Percentiles rank a stretch among this genome's conserved stretches.
Evolutionary conservation across 2,797 vertebrate species (phyloP).

Genomic region (Chloroceryle inda): DNA sequence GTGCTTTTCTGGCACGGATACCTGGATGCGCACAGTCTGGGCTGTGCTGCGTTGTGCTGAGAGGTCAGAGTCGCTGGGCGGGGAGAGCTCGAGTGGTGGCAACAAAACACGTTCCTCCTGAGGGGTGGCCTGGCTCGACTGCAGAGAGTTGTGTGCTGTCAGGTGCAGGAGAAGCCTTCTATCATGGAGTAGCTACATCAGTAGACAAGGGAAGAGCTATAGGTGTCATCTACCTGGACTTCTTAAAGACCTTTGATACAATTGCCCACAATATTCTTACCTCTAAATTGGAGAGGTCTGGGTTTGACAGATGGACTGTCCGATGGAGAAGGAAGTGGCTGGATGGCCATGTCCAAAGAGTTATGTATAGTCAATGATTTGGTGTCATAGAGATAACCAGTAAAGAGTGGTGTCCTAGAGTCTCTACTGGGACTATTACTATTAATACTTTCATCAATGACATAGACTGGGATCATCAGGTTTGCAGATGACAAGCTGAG

Average conservation of each 20-base stretch:
- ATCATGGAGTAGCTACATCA: not conserved
- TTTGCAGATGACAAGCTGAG: not conserved
- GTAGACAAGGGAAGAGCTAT: not conserved
- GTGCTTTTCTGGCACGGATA: not conserved
- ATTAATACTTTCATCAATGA: not conserved
- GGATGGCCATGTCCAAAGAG: not conserved
- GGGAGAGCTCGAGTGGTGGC: not conserved
- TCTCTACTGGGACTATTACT: not conserved
- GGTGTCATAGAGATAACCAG: not conserved
- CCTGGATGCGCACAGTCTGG: no score
- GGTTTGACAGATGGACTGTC: not conserved
- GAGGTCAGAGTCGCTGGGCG: no score
- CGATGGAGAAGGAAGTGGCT: not conserved
- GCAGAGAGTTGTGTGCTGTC: fast-evolving
- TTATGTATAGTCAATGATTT: not conserved
- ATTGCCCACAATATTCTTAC: not conserved
- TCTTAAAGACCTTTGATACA: not conserved
- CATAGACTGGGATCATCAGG: not conserved
- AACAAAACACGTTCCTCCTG: not conserved
- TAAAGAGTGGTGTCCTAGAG: not conserved
- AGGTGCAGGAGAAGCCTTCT: not conserved
- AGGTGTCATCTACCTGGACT: not conserved
- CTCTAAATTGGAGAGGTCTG: not conserved
- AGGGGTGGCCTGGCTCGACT: not conserved
- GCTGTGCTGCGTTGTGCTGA: no score